Percentiles rank a stretch among this genome's conserved stretches.
These are phyloP conservation scores for Neodontobutis hainanensis DNA, from an alignment of 2,113 vertebrate species.

Conservation along the genomic window DNA sequence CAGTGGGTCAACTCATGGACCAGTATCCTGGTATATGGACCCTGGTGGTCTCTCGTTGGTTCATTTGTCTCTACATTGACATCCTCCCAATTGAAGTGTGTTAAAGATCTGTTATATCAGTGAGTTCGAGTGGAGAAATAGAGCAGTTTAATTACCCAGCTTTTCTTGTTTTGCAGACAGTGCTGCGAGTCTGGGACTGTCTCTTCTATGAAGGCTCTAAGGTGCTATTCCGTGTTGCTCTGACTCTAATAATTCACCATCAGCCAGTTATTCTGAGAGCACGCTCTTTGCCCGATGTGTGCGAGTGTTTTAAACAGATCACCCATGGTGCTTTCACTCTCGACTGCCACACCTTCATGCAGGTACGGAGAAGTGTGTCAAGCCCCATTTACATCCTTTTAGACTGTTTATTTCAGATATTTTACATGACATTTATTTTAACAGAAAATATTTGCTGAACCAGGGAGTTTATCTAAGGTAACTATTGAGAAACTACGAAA, in stretches of 20 bases:
- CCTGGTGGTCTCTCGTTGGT: conserved; percentile 92
- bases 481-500: conserved; percentile 85
- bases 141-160: background rate
- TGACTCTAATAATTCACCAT: conserved; percentile 89
- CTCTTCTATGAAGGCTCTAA: conserved; percentile 97
- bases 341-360: conserved; percentile 92
- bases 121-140: no score
- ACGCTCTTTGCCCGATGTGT: conserved; percentile 85
- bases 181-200: conserved; percentile 95
- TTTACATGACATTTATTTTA: conserved; percentile 12
- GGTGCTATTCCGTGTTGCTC: conserved; percentile 92
- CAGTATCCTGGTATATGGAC: conserved; percentile 88
- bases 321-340: conserved; percentile 85
- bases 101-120: background rate
- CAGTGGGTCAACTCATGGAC: conserved; percentile 87
- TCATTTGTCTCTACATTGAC: conserved; percentile 95
- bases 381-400: background rate
- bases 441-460: conserved; percentile 91
- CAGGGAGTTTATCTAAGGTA: conserved; percentile 85
- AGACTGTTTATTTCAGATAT: conserved; percentile 1
- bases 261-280: conserved; percentile 88
- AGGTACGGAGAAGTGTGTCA: conserved; percentile 64
- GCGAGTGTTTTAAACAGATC: conserved; percentile 91
- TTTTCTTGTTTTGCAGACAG: conserved; percentile 80
- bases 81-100: conserved; percentile 92